Base-by-base conservation (phyloP, 2,797 vertebrate species). In the Echeneis naucrates region DNA sequence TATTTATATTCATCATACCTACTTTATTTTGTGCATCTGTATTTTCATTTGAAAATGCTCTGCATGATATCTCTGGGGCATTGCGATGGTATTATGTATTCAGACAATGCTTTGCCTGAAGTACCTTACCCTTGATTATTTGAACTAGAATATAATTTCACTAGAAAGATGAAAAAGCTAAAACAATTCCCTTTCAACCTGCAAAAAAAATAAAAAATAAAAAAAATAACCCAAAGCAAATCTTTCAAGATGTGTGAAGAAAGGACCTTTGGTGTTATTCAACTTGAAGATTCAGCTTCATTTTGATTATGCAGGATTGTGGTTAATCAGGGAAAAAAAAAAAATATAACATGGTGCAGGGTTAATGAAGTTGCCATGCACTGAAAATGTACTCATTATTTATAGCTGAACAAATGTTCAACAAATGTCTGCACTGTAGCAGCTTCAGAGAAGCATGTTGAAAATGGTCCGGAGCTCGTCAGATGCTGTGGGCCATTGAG, bases 101-200 rank as follows among this genome's bases (percentile, higher is more conserved):
- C 61, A 64, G 44, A 26, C 58, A 21, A 58, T 44, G 32, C 66
- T 61, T 69, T 78, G 35, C 75, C 60, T 63, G 23, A 48, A 63
- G 61, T 75, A 54, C n/a, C 13, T 68, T 60, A 47, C 27, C 12
- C 52, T 58, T 80, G 9, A 72, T 75, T 78, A 75, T 76, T 63
- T 81, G 16, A 78, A 63, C 44, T 63, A 53, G 12, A 64, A 55
- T 58, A 68, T 64, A 21, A 58, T 45, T 74, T 26, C 21, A 19
- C 30, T 40, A 42, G 72, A 47, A 76, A 57, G 38, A 40, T 26
- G 52, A 17, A 69, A 51, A 48, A 38, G 17, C 9, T n/a, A 23
- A 5, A 62, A 60, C 58, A 30, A 61, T 68, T 75, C 35, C 19
- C 19, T 66, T 56, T 73, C 14, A 77, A 47, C 51, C 50, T 61